Evolutionary conservation across 1,140 invertebrate genomes (phyloP), one percentile per base, ranked within the genome.

Genomic region (Drosophila persimilis): DNA sequence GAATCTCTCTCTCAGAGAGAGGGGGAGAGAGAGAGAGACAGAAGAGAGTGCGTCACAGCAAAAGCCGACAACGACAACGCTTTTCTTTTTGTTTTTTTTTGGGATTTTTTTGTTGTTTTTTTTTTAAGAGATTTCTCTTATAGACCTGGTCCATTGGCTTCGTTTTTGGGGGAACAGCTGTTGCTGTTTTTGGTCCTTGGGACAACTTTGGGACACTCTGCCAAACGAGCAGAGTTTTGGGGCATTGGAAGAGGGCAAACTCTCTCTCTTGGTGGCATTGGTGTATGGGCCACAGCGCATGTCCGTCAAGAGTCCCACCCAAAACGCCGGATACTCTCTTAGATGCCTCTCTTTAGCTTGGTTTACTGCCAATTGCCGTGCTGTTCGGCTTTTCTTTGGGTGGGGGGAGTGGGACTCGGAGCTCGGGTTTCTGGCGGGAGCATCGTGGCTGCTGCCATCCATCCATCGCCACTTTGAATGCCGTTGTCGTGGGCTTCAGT

Each of bases 401-500:
- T 17, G 26, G 61, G 45, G 39, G 41, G 39, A 7, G 41, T 17
- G 39, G 6, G 22, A 35, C 24, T 24, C 22, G 22, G 53, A 45
- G 41, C 55, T 35, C 35, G 35, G 35, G 35, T 57, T 47, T 54
- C 53, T 29, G 46, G 35, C 35, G 35, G 50, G 70, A 55, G 29
- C 58, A 48, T 47, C 43, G 58, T 67, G 44, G 47, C 55, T 48
- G 66, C 50, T 59, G 57, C 73, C 60, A 44, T 44, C 35, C 58
- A 46, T 43, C 29, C 46, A 29, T 62, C 39, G 83, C 62, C 81
- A 85, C 81, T 85, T 85, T 70, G 81, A 73, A 86, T 62, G 81
- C 73, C 81, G 77, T 86, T 77, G 73, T 81, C 81, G 77, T 86
- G 75, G 81, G 70, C 81, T 74, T 66, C 81, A 85, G 81, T 85